Conservation (phyloP, 2,888 invertebrate genomes). For the Xestia xanthographa region DNA sequence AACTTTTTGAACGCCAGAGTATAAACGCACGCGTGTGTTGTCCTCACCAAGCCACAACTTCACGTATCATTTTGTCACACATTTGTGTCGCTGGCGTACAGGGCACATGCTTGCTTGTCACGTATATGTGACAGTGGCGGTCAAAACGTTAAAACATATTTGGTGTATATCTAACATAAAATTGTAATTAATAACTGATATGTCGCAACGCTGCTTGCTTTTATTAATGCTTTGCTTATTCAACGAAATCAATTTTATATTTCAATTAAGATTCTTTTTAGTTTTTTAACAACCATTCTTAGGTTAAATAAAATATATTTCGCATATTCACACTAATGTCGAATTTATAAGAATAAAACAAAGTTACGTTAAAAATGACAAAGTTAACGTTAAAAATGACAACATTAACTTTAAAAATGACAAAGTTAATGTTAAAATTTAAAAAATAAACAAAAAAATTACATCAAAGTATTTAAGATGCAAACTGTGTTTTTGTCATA, state of each 20-base stretch:
- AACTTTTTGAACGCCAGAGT: too few species aligned
- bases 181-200: not conserved
- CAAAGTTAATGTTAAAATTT: not conserved
- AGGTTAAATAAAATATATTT: not conserved
- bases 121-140: too few species aligned
- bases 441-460: not conserved
- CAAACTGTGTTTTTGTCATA: not conserved
- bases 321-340: not conserved
- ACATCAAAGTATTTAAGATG: not conserved
- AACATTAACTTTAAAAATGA: not conserved
- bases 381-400: not conserved
- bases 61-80: too few species aligned
- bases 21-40: too few species aligned
- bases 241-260: not conserved
- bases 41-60: too few species aligned
- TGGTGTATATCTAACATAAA: not conserved
- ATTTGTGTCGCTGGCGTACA: too few species aligned
- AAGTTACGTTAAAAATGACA: too few species aligned
- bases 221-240: slow-evolving; percentile 45
- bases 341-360: not conserved
- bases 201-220: slow-evolving; percentile 36
- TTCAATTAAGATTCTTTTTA: not conserved
- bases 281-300: not conserved
- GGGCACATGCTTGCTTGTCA: too few species aligned
- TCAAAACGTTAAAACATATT: not conserved